Evolutionary conservation across 1,140 invertebrate genomes (phyloP), one percentile per base, ranked within the genome.

Genomic region (Zaprionus vittiger): DNA sequence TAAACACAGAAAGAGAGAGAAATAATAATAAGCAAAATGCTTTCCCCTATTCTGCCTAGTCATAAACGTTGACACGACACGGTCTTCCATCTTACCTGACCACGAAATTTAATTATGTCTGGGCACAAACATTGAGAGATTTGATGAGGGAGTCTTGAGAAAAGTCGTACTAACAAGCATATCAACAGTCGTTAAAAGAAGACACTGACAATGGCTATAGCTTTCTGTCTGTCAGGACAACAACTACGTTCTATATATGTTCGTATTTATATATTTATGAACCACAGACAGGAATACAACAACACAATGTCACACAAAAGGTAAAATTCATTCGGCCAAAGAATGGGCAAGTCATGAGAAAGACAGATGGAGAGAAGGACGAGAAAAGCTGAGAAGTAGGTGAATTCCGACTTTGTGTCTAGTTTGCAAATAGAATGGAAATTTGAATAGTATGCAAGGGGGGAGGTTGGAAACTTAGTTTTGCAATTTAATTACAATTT

Each of bases 361-460:
- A 17, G n/a, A 17, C 7, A 44, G 0, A 17, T 7, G 7, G 55
- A 37, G 22, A 41, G 20, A 73, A 37, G 28, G 31, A 41, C 1
- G 31, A 0, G 31, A 34, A 34, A 34, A 34, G 9, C 9, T 3
- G 3, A n/a, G 15, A 62, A 37, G 37, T 44, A 63, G 49, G 14
- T 60, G 63, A 66, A 52, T 73, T 77, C 74, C 63, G 70, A 70
- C 63, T 89, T 83, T 60, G 73, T 76, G 71, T 80, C 62, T 87
- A 89, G 84, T 84, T 81, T 89, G 73, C 81, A 87, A 89, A 78
- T 89, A 70, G 55, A 80, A 76, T 64, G 41, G 41, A 17, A 17
- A 44, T 44, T 44, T 17, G 1, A 44, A 44, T n/a, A 17, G n/a
- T 9, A 17, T 7, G n/a, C 4, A 17, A 17, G n/a, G 12, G 15